A percentile compares a stretch with the other conserved stretches of the same genome.
phyloP scores from a whole-genome alignment of 30 jellyfish, hydroid and myxozoan species.

The Aurelia aurita complex sp. Pacific region DNA sequence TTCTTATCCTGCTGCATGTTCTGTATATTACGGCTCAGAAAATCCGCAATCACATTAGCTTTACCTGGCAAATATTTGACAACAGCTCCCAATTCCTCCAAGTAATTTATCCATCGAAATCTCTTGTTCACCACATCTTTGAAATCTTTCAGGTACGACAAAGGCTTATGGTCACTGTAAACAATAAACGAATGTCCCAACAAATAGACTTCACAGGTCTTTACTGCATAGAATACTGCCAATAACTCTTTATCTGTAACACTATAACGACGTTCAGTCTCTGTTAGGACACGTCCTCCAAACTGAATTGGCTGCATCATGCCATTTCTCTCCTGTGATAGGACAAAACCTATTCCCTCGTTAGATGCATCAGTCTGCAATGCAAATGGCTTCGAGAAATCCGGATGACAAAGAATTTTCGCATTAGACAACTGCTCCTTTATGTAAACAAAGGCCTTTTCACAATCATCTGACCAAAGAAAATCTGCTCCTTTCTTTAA shows the following conservation, averaged over 20 bases:
- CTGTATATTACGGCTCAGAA: not conserved
- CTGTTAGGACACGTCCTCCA: slow-evolving; percentile 13
- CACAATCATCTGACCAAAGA: too few relatives aligned
- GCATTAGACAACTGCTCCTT: not conserved
- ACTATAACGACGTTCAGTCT: slow-evolving; percentile 3
- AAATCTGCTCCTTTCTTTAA: too few relatives aligned
- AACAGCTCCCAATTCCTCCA: too few relatives aligned
- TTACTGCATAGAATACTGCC: not conserved
- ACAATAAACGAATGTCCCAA: not conserved
- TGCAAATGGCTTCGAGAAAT: slow-evolving; percentile 10
- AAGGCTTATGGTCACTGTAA: too few relatives aligned
- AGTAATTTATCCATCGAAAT: too few relatives aligned
- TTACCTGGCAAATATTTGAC: too few relatives aligned
- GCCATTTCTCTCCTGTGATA: not conserved
- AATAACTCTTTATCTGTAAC: not conserved
- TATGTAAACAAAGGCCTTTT: too few relatives aligned
- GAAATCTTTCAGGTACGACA: too few relatives aligned
- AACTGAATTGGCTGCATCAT: slow-evolving; percentile 7
- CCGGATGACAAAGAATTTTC: not conserved
- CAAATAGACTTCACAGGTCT: slow-evolving; percentile 8
- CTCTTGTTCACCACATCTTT: too few relatives aligned
- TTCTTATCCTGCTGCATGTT: slow-evolving; percentile 3
- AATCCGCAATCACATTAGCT: too few relatives aligned
- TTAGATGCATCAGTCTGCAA: slow-evolving; percentile 8
- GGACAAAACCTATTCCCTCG: slow-evolving; percentile 10